Evolutionary conservation across 2,797 vertebrate genomes (phyloP).

Genomic region (Allobates femoralis): DNA sequence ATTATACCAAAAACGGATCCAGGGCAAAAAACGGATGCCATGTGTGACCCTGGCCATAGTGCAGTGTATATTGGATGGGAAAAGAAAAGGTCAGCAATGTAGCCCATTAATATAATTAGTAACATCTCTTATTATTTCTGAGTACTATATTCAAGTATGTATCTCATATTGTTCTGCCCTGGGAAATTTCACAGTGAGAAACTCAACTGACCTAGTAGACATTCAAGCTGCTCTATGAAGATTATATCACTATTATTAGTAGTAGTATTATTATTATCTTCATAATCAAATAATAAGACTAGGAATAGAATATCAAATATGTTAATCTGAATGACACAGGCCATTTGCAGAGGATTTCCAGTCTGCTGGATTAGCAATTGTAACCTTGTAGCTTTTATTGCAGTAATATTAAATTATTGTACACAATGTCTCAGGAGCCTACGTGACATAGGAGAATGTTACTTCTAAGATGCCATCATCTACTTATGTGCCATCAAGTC

Average conservation of each 20-base stretch:
- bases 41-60: no score
- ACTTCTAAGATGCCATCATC: constrained; percentile 18
- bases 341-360: background rate
- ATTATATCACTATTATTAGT: background rate
- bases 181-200: background rate
- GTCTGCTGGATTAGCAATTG: background rate
- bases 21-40: no score
- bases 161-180: background rate
- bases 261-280: background rate
- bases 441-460: background rate
- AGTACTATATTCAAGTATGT: background rate
- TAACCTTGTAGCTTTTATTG: background rate
- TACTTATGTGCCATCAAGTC: constrained; percentile 18
- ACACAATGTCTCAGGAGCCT: background rate
- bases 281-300: background rate
- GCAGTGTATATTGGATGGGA: no score
- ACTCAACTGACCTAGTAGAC: background rate
- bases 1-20: no score
- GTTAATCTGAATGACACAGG: background rate
- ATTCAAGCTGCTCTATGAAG: background rate
- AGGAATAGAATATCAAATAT: background rate
- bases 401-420: background rate
- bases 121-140: background rate
- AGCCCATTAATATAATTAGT: no score
- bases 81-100: no score